These are phyloP conservation scores for Grammomys dolichurus DNA, from an alignment of 2,113 vertebrate genomes.

Conservation along the genomic window DNA sequence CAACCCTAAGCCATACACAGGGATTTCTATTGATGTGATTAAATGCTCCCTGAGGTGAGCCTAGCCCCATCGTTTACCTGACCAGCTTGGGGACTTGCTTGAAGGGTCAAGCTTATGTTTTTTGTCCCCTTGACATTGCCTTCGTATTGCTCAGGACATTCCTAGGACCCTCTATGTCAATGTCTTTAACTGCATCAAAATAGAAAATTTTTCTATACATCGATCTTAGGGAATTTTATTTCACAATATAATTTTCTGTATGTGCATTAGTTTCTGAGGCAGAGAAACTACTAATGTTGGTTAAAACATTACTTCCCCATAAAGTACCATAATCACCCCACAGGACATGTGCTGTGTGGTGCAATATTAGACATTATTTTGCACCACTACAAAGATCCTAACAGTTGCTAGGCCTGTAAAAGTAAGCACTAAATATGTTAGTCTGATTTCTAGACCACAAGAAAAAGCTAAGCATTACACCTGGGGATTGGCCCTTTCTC, in stretches of 20 bases:
- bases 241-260: background rate
- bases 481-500: constrained; percentile 37
- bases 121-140: background rate
- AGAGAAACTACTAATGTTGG: background rate
- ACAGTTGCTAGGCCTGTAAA: constrained; percentile 26
- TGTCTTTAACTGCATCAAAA: background rate
- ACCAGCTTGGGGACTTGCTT: background rate
- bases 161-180: background rate
- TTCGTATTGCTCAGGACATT: background rate
- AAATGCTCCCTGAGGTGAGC: background rate
- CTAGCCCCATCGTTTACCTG: background rate
- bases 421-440: constrained; percentile 14
- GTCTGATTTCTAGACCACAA: background rate
- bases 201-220: background rate
- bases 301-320: background rate
- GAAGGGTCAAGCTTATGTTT: background rate
- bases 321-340: background rate
- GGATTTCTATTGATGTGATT: background rate
- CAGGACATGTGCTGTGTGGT: background rate
- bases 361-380: background rate
- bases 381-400: background rate
- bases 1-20: background rate
- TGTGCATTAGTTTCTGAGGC: background rate
- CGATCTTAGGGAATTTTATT: constrained; percentile 22
- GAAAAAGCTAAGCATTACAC: constrained; percentile 22